These are phyloP conservation scores for Eilema caniola DNA, from an alignment of 2,888 invertebrate genomes.

Conservation along the genomic window DNA sequence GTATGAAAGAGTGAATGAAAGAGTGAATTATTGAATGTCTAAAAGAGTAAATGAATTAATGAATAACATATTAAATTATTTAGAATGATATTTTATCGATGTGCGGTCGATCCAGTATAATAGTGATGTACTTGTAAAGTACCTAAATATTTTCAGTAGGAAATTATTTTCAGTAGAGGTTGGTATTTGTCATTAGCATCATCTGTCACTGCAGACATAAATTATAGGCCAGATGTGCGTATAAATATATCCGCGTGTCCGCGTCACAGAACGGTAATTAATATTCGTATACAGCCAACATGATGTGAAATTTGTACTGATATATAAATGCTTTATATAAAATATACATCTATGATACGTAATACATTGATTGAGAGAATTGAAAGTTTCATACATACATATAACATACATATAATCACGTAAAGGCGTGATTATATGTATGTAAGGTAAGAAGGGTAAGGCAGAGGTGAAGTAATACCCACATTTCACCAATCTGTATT, in stretches of 20 bases:
- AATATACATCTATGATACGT: too few species aligned
- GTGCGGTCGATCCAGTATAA: background rate
- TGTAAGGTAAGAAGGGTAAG: too few species aligned
- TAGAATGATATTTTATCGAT: too few species aligned
- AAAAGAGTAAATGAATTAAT: background rate
- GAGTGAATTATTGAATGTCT: too few species aligned
- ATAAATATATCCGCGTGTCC: slow-evolving; percentile 35
- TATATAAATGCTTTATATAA: too few species aligned
- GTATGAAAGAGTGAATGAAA: background rate
- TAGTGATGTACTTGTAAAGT: background rate
- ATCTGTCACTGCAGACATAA: slow-evolving; percentile 36
- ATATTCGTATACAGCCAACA: slow-evolving; percentile 20
- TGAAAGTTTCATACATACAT: too few species aligned
- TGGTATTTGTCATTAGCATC: slow-evolving; percentile 38
- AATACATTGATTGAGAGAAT: too few species aligned
- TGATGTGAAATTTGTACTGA: background rate
- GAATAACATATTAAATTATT: background rate
- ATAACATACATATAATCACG: too few species aligned
- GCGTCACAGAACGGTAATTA: slow-evolving; percentile 35
- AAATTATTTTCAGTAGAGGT: slow-evolving; percentile 12
- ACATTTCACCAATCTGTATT: too few species aligned
- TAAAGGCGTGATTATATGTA: too few species aligned
- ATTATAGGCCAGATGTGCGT: slow-evolving; percentile 37
- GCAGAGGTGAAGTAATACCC: too few species aligned
- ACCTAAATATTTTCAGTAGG: background rate